These are phyloP conservation scores for Idris sp. DNA, from an alignment of 1,140 invertebrate genomes.

Conservation along the genomic window DNA sequence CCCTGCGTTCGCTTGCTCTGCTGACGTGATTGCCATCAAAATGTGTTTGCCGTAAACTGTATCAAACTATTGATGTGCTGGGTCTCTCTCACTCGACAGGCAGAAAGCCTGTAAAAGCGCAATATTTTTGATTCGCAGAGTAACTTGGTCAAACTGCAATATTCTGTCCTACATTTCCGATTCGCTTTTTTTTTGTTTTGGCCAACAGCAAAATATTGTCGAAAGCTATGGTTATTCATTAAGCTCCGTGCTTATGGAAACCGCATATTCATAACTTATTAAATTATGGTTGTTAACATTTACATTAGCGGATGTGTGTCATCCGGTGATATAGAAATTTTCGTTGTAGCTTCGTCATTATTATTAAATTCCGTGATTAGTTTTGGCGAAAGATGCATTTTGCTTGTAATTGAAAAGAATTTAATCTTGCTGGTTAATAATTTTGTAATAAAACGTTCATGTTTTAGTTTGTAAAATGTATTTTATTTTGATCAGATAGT, in stretches of 20 bases:
- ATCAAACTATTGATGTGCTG: conserved; percentile 72
- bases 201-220: no score
- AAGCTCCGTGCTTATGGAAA: conserved; percentile 8
- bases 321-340: conserved; percentile 33
- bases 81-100: conserved; percentile 63
- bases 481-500: no score
- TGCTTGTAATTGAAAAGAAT: no score
- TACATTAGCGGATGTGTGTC: conserved; percentile 44
- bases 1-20: conserved; percentile 63
- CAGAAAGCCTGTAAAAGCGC: conserved; percentile 68
- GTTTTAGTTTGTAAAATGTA: no score
- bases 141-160: conserved; percentile 36
- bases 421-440: no score
- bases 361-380: not conserved
- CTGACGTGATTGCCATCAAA: conserved; percentile 75
- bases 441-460: no score
- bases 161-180: not conserved
- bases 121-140: conserved; percentile 64
- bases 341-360: conserved; percentile 22
- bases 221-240: no score
- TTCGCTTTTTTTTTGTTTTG: conserved; percentile 4
- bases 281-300: conserved; percentile 53
- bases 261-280: conserved; percentile 22
- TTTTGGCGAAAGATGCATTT: no score
- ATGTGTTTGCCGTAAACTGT: conserved; percentile 76